Evolutionary conservation across 2,888 invertebrate species (phyloP), one percentile per base, ranked within the genome.

Genomic region (Plebejus melissa): DNA sequence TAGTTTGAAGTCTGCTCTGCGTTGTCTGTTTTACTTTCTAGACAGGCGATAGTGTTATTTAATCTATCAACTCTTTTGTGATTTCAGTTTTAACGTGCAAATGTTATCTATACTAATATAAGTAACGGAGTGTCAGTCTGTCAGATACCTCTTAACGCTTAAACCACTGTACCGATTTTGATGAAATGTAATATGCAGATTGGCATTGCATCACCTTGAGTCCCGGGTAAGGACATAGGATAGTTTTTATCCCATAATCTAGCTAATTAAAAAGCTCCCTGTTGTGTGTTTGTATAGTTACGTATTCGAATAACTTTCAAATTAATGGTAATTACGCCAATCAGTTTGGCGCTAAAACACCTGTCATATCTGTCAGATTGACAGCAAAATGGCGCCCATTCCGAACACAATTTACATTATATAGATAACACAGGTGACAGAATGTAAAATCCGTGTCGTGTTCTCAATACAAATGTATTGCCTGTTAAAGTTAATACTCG

Each of bases 381-480:
- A 80, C 80, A 81, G 80, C 80, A 81, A 81, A 81, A 80, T 80
- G 80, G 78, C 80, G 76, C 76, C 76, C 76, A 78, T 79, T 76
- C 77, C 79, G 79, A 79, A 76, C 80, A 82, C 84, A 84, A 85
- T 84, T 85, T 83, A 79, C 83, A 79, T 76, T 77, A 80, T 79
- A 82, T 79, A 82, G 82, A 81, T 84, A 85, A 84, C 80, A 84
- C 80, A 76, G 74, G 69, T 72, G 72, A 74, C 74, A 75, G 65
- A 77, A 76, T 76, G 74, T 69, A 65, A 76, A 69, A 70, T 69
- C 70, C 75, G 75, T 74, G 74, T 74, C 74, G 41, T 75, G 54
- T 70, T 58, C 76, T 50, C 2, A n/a, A 58, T 74, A n/a, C 13
- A n/a, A 60, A 36, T 75, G 32, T 50, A 41, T 41, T 7, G 32